Conservation (phyloP, 2,113 vertebrate genomes). For the Bucco capensis region DNA sequence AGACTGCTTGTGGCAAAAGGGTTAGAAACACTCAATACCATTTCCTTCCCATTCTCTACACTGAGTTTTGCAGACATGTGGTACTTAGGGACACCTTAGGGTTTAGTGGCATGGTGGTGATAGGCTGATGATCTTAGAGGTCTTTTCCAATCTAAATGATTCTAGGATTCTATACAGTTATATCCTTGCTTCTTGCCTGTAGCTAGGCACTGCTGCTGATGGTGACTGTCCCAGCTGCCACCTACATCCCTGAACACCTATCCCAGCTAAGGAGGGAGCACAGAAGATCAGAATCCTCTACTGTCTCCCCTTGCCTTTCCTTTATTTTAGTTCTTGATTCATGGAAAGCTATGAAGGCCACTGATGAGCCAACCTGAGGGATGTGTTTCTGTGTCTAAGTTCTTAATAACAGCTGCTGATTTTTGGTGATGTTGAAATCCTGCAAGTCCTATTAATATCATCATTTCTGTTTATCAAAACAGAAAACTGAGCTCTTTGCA, state of each 20-base stretch:
- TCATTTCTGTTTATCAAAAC: neutral
- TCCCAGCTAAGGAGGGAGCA: neutral
- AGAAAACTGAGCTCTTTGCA: neutral
- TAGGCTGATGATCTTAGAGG: too few relatives aligned
- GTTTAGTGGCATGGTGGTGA: too few relatives aligned
- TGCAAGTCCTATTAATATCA: neutral
- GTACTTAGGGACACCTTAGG: too few relatives aligned
- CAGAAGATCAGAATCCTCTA: neutral
- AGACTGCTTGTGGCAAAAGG: too few relatives aligned
- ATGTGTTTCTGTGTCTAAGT: neutral
- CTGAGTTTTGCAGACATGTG: neutral
- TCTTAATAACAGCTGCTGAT: neutral
- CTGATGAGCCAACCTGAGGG: neutral
- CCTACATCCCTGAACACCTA: neutral
- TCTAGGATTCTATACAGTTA: neutral
- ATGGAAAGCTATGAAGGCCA: neutral
- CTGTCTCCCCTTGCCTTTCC: accelerated
- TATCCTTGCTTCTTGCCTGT: neutral
- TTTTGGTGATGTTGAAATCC: neutral
- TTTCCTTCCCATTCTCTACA: neutral
- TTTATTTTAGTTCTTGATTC: neutral
- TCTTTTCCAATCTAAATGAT: too few relatives aligned
- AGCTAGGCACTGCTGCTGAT: neutral
- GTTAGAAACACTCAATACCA: neutral
- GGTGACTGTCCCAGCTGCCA: neutral